Conservation (phyloP, 2,888 invertebrate species). For the Tiliacea citrago region DNA sequence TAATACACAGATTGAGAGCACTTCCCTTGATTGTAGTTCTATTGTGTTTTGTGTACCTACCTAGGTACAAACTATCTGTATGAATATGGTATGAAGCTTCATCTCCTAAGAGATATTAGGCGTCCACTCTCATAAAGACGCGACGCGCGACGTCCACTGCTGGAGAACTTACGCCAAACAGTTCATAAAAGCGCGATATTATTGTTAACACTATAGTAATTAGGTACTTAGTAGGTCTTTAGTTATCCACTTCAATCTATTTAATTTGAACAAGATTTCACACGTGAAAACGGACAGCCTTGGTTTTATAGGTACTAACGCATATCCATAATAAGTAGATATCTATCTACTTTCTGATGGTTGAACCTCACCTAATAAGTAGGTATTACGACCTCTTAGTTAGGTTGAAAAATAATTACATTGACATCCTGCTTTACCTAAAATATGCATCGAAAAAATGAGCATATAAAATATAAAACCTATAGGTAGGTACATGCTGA, state of each 20-base stretch:
- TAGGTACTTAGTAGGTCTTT: background rate
- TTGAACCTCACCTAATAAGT: background rate
- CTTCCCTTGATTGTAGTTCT: slow-evolving; percentile 62
- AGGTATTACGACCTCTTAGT: background rate
- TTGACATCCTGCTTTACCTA: background rate
- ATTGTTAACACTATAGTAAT: slow-evolving; percentile 8
- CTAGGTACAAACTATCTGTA: slow-evolving; percentile 22
- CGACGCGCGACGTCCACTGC: background rate
- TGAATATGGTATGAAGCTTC: slow-evolving; percentile 10
- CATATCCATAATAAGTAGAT: too few relatives aligned
- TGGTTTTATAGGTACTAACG: background rate
- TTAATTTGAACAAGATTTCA: slow-evolving; percentile 3
- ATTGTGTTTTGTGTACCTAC: slow-evolving; percentile 54
- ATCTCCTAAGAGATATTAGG: slow-evolving; percentile 8
- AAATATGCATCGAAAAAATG: background rate
- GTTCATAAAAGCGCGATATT: background rate
- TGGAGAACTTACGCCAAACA: background rate
- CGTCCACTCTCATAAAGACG: slow-evolving; percentile 7
- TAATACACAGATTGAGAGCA: slow-evolving; percentile 62
- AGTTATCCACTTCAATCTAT: background rate
- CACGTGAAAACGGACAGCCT: background rate
- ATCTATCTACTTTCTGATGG: background rate
- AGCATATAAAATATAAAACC: background rate
- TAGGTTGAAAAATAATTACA: background rate
- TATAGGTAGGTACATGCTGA: slow-evolving; percentile 45